phyloP scores from a whole-genome alignment of 2,113 vertebrate genomes.

The Terrapene triunguis region DNA sequence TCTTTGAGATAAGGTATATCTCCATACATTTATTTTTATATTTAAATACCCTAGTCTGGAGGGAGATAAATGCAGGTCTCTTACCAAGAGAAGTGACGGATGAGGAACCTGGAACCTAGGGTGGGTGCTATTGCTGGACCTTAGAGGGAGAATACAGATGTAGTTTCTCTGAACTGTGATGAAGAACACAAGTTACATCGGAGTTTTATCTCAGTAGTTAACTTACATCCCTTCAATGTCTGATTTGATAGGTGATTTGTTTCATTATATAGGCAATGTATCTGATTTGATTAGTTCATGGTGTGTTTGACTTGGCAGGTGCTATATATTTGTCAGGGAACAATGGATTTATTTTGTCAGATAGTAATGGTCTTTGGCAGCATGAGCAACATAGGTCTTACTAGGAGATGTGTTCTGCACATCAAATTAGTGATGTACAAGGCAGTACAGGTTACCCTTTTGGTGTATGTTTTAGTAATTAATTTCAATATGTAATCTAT shows the following conservation, averaged over 20 bases:
- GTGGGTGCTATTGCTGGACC: neutral
- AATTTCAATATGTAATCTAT: neutral
- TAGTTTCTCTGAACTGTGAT: neutral
- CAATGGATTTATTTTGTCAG: slow-evolving; percentile 48
- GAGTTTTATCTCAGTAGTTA: neutral
- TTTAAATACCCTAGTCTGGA: neutral
- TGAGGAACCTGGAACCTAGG: neutral
- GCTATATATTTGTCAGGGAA: neutral
- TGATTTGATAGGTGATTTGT: slow-evolving; percentile 24
- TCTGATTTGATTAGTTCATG: slow-evolving; percentile 32
- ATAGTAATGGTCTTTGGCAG: slow-evolving; percentile 24
- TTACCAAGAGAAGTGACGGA: neutral
- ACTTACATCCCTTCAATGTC: neutral
- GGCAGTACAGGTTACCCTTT: neutral
- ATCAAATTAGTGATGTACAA: neutral
- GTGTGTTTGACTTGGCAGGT: slow-evolving; percentile 59
- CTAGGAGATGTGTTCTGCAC: neutral
- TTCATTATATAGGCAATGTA: slow-evolving; percentile 13
- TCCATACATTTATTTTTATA: too few relatives aligned
- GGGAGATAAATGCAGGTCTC: neutral
- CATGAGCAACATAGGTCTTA: neutral
- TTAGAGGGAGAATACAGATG: neutral
- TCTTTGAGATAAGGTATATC: too few relatives aligned
- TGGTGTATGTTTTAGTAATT: neutral
- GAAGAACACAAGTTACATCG: neutral